phyloP scores from a whole-genome alignment of 2,888 invertebrate species.

The Latrodectus hesperus region DNA sequence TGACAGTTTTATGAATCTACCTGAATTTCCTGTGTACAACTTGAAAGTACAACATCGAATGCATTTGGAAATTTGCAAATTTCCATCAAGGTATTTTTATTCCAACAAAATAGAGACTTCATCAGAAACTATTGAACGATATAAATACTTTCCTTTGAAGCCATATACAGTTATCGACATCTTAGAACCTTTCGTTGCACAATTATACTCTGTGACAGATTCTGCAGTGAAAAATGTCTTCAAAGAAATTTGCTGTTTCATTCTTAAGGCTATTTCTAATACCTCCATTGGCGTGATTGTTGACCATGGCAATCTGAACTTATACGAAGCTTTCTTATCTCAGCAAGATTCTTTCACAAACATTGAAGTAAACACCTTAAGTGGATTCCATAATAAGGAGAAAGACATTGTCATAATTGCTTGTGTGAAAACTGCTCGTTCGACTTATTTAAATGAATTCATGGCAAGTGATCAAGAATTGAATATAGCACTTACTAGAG shows the following conservation, averaged over 20 bases:
- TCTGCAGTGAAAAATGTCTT: slow-evolving; percentile 80
- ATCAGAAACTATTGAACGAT: slow-evolving; percentile 62
- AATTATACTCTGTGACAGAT: slow-evolving; percentile 75
- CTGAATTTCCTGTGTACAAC: slow-evolving; percentile 72
- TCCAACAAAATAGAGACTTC: slow-evolving; percentile 77
- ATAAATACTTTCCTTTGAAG: slow-evolving; percentile 75
- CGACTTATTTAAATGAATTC: slow-evolving; percentile 80
- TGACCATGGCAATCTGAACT: slow-evolving; percentile 69
- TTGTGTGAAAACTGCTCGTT: slow-evolving; percentile 83
- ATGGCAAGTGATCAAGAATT: slow-evolving; percentile 84
- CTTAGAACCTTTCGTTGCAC: slow-evolving; percentile 72
- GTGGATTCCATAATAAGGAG: slow-evolving; percentile 91
- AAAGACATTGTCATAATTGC: slow-evolving; percentile 89
- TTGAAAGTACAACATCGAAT: slow-evolving; percentile 85
- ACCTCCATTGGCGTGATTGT: slow-evolving; percentile 80
- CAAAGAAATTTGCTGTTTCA: slow-evolving; percentile 76
- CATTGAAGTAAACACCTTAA: slow-evolving; percentile 83
- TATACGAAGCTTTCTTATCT: background rate
- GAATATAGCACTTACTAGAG: slow-evolving; percentile 90
- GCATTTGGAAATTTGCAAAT: slow-evolving; percentile 86
- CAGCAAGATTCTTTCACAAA: background rate
- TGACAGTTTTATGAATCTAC: slow-evolving; percentile 77
- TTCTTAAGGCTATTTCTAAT: slow-evolving; percentile 74
- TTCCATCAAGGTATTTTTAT: slow-evolving; percentile 86
- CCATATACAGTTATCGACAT: slow-evolving; percentile 81